These are phyloP conservation scores for Centropus bengalensis DNA, from an alignment of 2,113 vertebrate genomes.

Conservation along the genomic window DNA sequence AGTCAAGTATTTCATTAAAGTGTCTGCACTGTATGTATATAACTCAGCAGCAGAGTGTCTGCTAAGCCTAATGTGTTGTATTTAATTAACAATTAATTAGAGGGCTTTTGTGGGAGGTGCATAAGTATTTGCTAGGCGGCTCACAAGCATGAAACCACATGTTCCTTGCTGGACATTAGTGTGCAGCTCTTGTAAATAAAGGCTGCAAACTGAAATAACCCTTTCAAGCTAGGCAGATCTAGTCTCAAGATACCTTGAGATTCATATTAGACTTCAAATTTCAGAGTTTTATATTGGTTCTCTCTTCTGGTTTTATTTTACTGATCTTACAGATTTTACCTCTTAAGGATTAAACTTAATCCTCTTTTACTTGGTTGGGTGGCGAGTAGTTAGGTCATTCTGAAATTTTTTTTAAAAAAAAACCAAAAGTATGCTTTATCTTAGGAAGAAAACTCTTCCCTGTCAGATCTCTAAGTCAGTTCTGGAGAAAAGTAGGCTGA, in stretches of 20 bases:
- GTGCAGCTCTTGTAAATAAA: not conserved
- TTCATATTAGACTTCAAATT: not conserved
- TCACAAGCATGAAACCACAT: not conserved
- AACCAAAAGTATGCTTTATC: not conserved
- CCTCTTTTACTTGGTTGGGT: not conserved
- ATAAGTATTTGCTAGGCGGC: not conserved
- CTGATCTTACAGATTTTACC: not conserved
- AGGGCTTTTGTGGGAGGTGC: constrained; percentile 41
- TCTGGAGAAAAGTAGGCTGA: too few relatives aligned
- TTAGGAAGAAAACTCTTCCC: not conserved
- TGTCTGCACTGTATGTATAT: constrained; percentile 57
- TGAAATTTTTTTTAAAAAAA: not conserved
- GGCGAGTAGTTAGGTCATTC: not conserved
- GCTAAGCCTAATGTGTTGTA: constrained; percentile 61
- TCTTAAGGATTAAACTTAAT: not conserved
- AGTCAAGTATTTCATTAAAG: constrained; percentile 66
- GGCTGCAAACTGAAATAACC: not conserved
- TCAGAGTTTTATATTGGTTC: not conserved
- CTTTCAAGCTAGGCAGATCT: not conserved
- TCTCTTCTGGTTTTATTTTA: not conserved
- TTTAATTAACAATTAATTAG: constrained; percentile 69
- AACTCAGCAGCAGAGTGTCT: constrained; percentile 60
- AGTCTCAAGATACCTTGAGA: not conserved
- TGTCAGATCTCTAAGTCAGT: not conserved
- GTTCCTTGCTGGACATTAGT: not conserved